A percentile compares a stretch with the other conserved stretches of the same genome.
phyloP scores from a whole-genome alignment of 2,113 vertebrate species.

The Rana temporaria region DNA sequence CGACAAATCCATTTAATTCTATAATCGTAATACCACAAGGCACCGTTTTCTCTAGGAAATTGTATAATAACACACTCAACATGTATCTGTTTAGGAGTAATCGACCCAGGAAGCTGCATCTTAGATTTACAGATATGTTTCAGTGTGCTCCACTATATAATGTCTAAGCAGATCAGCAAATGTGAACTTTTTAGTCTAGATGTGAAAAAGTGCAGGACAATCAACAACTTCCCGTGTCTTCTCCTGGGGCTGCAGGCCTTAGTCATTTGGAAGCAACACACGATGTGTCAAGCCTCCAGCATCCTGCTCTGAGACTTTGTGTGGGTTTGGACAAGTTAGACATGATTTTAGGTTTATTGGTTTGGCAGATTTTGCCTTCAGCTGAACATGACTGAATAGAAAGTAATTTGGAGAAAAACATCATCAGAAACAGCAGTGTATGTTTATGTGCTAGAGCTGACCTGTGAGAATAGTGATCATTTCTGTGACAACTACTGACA shows the following conservation, averaged over 20 bases:
- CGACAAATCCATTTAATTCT: not conserved
- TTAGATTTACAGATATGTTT: conserved; percentile 2
- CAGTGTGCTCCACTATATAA: conserved; percentile 1
- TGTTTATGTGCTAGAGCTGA: no score
- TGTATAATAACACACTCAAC: not conserved
- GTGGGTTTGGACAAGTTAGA: conserved; percentile 12
- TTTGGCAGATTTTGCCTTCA: conserved; percentile 1
- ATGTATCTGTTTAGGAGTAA: not conserved
- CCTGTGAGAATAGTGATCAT: not conserved
- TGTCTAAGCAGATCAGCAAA: conserved; percentile 6
- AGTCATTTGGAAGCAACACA: conserved; percentile 10
- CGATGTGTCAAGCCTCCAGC: conserved; percentile 6
- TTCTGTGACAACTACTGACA: not conserved
- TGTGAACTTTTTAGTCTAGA: conserved; percentile 5
- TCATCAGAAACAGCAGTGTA: not conserved
- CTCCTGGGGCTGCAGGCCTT: conserved; percentile 29
- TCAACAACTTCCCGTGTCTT: conserved; percentile 31
- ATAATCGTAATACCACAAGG: not conserved
- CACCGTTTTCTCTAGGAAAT: not conserved
- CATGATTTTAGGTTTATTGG: conserved; percentile 14
- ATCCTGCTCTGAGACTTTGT: conserved; percentile 24
- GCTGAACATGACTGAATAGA: conserved; percentile 25
- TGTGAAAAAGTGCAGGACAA: conserved; percentile 6
- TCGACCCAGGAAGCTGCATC: not conserved
- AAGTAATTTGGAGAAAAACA: conserved; percentile 5